Conservation (phyloP, 2,797 vertebrate genomes). For the Amblyopsis hoosieri region DNA sequence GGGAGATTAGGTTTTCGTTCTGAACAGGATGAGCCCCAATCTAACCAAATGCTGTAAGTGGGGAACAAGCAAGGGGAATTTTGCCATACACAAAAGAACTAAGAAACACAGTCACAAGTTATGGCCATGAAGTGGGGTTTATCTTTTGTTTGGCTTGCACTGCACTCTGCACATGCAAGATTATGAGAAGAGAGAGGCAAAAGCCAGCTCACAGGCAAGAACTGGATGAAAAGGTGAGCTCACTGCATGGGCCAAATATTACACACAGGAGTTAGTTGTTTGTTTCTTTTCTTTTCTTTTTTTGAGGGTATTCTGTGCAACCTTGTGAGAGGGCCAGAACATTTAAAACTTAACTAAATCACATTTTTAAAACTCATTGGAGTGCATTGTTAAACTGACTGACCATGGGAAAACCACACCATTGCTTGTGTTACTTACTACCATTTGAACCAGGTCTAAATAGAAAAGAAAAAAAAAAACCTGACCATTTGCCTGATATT, state of each 20-base stretch:
- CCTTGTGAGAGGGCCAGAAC: background rate
- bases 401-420: no score
- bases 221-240: constrained; percentile 9
- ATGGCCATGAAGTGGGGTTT: constrained; percentile 20
- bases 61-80: constrained; percentile 29
- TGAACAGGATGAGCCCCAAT: constrained; percentile 38
- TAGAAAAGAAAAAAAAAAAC: no score
- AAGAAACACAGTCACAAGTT: no score
- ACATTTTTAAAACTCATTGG: no score
- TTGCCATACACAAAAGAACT: constrained; percentile 21
- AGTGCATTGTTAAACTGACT: no score
- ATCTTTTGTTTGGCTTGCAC: constrained; percentile 23
- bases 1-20: constrained; percentile 38
- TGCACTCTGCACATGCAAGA: constrained; percentile 13
- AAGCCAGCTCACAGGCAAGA: constrained; percentile 15
- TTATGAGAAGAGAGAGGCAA: constrained; percentile 4
- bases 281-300: no score
- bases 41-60: constrained; percentile 38
- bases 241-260: constrained; percentile 2
- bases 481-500: no score
- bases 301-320: no score
- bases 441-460: no score
- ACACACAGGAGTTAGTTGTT: no score
- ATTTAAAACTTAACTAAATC: no score
- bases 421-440: no score